Evolutionary conservation across 2,113 vertebrate species (phyloP).

Genomic region (Brachypodius melanocephalos): DNA sequence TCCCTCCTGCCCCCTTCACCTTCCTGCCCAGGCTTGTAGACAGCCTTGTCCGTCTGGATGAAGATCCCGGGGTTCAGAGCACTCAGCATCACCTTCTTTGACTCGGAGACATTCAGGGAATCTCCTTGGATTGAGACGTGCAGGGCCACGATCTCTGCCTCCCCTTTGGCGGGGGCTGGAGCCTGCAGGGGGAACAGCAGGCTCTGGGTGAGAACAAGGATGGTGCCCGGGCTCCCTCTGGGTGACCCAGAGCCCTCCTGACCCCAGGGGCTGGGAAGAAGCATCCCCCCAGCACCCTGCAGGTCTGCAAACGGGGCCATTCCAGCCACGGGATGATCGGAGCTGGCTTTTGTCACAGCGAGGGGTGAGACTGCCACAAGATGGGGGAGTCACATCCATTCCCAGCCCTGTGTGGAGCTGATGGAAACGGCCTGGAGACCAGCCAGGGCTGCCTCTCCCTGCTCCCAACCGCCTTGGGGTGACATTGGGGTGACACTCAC

Average conservation of each 20-base stretch:
- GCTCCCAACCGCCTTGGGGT: fast-evolving
- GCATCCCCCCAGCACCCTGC: neutral
- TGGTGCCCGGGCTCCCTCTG: fast-evolving
- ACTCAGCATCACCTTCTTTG: neutral
- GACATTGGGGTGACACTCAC: neutral
- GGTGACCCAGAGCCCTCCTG: neutral
- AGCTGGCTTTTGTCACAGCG: neutral
- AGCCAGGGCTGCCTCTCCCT: neutral
- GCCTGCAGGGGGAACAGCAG: neutral
- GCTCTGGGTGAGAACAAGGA: neutral
- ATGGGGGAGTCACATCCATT: neutral
- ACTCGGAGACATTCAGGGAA: neutral
- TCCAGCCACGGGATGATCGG: fast-evolving
- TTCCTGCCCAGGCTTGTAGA: constrained; percentile 46
- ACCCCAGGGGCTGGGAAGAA: neutral
- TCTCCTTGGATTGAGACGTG: neutral
- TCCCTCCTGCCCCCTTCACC: neutral
- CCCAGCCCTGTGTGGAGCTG: neutral
- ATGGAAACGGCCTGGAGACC: neutral
- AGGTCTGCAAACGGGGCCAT: too few species aligned
- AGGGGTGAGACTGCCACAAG: neutral
- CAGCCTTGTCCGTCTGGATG: constrained; percentile 31
- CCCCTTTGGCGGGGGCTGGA: neutral
- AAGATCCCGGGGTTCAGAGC: neutral
- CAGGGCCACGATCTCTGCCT: neutral